Conservation (phyloP, 1,140 invertebrate species). For the Tetragnatha versicolor region DNA sequence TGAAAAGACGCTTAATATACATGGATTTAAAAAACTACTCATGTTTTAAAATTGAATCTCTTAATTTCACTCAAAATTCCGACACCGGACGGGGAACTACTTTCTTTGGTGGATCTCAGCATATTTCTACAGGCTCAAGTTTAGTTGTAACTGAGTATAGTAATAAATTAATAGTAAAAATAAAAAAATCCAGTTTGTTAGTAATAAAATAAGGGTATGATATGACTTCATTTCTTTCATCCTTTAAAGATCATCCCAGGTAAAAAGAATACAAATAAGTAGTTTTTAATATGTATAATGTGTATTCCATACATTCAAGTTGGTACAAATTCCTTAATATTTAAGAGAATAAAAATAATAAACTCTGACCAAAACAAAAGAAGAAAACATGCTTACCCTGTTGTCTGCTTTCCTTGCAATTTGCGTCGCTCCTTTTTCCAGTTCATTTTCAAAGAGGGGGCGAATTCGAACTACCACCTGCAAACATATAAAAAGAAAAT, state of each 20-base stretch:
- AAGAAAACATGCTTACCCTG: background rate
- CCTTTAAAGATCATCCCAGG: background rate
- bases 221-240: background rate
- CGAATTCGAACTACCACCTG: slow-evolving; percentile 46
- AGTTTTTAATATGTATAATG: background rate
- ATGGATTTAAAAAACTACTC: no score
- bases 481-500: background rate
- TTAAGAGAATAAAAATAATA: background rate
- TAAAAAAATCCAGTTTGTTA: no score
- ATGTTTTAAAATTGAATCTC: no score
- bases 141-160: no score
- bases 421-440: slow-evolving; percentile 18
- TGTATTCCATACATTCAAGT: background rate
- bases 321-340: background rate
- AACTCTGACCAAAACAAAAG: background rate
- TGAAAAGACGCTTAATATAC: no score
- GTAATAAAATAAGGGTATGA: background rate
- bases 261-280: background rate
- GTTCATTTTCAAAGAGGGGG: slow-evolving; percentile 41
- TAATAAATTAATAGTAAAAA: no score
- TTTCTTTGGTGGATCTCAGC: no score
- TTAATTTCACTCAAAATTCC: no score
- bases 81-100: no score
- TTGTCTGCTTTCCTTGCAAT: slow-evolving; percentile 43
- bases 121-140: no score